Base-by-base conservation (phyloP, 2,888 invertebrate species). In the Morpho helenor region DNA sequence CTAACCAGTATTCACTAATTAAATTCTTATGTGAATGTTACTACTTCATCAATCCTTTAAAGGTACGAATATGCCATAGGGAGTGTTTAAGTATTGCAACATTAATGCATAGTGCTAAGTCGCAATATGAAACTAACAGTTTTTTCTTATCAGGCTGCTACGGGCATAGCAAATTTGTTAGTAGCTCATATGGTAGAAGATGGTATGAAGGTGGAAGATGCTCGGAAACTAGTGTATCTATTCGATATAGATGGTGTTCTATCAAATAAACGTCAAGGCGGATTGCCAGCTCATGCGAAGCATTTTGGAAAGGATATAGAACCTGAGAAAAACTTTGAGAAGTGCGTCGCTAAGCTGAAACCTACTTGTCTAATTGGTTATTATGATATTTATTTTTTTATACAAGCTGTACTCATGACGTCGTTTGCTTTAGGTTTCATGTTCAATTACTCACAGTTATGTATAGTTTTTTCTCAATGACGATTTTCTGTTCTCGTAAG, bases 191-290 rank as follows among this genome's bases (percentile, higher is more conserved):
- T 99, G 97, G 92, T 95, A 55, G 93, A 94, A n/a, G 93, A 93
- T 39, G 93, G 93, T 9, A 78, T 93, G 0, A 77, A 91, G 0
- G 78, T 81, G 62, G 81, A 91, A 71, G 96, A 98, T 70, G 99
- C 99, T 0, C 91, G 94, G 45, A 92, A 93, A 22, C 94, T 94
- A 69, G 98, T 99, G 66, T 99, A 95, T 94, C 95, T 99, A 96
- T 95, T 97, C 69, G 99, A 99, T 74, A 95, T 98, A 42, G 95
- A 96, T 69, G 99, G 99, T 1, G 89, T 99, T 2, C 83, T 99
- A 62, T 96, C 96, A 0, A 82, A 78, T 67, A 88, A 91, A 1
- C 91, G 95, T 0, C 92, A 92, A 49, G 95, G 94, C 8, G 92
- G 91, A 48, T 85, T 95, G 1, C 94, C 94, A 0, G 94, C 93